Conservation (phyloP, 2,888 invertebrate genomes). For the Cataglyphis altisquamis region DNA sequence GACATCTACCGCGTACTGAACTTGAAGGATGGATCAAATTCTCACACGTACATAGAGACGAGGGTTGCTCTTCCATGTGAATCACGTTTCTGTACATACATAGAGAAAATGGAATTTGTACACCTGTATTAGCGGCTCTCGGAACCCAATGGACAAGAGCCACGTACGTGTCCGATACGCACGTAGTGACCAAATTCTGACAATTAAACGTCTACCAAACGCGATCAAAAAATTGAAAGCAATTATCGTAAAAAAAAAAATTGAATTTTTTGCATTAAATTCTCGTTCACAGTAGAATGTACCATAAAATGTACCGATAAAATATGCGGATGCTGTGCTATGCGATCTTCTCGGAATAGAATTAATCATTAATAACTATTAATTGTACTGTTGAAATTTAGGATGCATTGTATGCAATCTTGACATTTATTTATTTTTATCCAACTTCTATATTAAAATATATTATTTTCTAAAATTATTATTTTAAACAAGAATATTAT, state of each 20-base stretch:
- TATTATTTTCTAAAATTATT: too few species aligned
- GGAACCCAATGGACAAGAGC: conserved; percentile 69
- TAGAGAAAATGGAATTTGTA: conserved; percentile 57
- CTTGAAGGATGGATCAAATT: conserved; percentile 62
- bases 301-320: too few species aligned
- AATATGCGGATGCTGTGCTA: background rate
- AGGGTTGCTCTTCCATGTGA: conserved; percentile 26
- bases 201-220: conserved; percentile 69
- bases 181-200: conserved; percentile 73
- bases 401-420: background rate
- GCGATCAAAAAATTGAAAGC: conserved; percentile 40
- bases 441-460: background rate
- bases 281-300: background rate
- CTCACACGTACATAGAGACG: conserved; percentile 36
- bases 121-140: conserved; percentile 51
- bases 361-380: background rate
- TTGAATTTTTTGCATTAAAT: background rate
- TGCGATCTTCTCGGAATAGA: background rate
- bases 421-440: background rate
- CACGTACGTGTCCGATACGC: conserved; percentile 67
- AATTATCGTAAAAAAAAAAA: conserved; percentile 28
- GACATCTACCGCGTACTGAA: conserved; percentile 50
- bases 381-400: background rate
- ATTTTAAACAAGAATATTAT: background rate
- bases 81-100: conserved; percentile 48